Percentiles rank a stretch among this genome's conserved stretches.
Conservation (phyloP, 2,888 invertebrate species). For the Rhagophthalmus giganteus region DNA sequence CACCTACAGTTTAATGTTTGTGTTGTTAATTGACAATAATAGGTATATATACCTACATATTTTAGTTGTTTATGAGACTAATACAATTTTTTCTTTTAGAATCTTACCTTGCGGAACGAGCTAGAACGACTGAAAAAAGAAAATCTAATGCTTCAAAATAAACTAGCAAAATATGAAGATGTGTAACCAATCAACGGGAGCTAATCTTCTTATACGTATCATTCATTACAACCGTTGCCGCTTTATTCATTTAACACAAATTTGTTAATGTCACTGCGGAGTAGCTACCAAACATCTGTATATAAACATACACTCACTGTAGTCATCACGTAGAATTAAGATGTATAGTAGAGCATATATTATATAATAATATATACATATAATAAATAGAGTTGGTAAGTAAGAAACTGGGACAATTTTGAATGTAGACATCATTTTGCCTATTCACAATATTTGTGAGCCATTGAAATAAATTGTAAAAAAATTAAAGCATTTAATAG, state of each 20-base stretch:
- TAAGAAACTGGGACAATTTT: constrained; percentile 8
- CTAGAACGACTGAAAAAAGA: constrained; percentile 90
- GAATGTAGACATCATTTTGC: constrained; percentile 5
- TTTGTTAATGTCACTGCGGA: constrained; percentile 47
- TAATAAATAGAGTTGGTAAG: constrained; percentile 7
- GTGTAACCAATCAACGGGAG: constrained; percentile 59
- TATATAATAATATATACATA: constrained; percentile 6
- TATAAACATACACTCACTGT: constrained; percentile 54
- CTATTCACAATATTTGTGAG: constrained; percentile 13
- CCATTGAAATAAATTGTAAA: constrained; percentile 2
- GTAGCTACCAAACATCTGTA: constrained; percentile 55
- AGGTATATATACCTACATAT: too few species aligned
- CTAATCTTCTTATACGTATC: constrained; percentile 40
- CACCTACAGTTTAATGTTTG: too few species aligned
- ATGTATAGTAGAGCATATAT: constrained; percentile 35
- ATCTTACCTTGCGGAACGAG: constrained; percentile 86
- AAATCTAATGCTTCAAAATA: constrained; percentile 85
- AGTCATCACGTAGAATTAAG: constrained; percentile 56
- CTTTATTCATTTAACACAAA: constrained; percentile 37
- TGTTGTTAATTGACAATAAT: too few species aligned
- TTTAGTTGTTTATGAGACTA: not conserved
- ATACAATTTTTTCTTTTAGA: constrained; percentile 61
- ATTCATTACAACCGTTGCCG: constrained; percentile 36
- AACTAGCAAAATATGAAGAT: constrained; percentile 86
- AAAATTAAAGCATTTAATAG: constrained; percentile 2